A percentile compares a stretch with the other conserved stretches of the same genome.
Evolutionary conservation across 2,797 vertebrate species (phyloP).

Genomic region (Pangasius mekongensis): DNA sequence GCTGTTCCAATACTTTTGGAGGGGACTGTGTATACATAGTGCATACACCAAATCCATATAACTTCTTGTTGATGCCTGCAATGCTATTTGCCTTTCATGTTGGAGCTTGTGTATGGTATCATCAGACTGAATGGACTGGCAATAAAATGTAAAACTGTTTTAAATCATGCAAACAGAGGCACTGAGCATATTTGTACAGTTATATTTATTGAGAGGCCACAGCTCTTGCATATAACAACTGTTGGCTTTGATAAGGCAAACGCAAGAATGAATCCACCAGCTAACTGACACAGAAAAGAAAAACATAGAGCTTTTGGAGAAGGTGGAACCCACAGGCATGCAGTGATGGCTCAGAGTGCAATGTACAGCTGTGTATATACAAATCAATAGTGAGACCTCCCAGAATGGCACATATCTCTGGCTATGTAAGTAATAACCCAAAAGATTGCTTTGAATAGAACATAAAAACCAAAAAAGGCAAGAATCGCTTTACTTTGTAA

Average conservation of each 20-base stretch:
- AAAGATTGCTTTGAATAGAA: slow-evolving; percentile 84
- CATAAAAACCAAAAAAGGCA: slow-evolving; percentile 62
- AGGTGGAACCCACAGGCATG: slow-evolving; percentile 85
- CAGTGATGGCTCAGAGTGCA: slow-evolving; percentile 97
- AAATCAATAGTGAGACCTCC: slow-evolving; percentile 92
- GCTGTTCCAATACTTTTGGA: neutral
- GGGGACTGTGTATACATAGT: neutral
- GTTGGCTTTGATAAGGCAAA: slow-evolving; percentile 99
- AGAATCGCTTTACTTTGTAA: slow-evolving; percentile 74
- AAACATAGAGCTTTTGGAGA: slow-evolving; percentile 85
- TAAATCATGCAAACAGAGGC: slow-evolving; percentile 58
- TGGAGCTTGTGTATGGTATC: neutral
- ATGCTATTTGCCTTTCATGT: neutral
- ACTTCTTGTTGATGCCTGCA: neutral
- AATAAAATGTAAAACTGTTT: slow-evolving; percentile 8
- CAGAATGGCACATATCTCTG: slow-evolving; percentile 92
- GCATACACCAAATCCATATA: neutral
- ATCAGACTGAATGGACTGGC: neutral
- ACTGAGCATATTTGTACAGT: slow-evolving; percentile 87
- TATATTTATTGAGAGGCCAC: slow-evolving; percentile 99
- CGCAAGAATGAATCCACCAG: slow-evolving; percentile 98
- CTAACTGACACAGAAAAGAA: slow-evolving; percentile 93
- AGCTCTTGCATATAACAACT: slow-evolving; percentile 99
- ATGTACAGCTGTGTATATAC: slow-evolving; percentile 98
- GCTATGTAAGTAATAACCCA: slow-evolving; percentile 89